Evolutionary conservation across 2,797 vertebrate species (phyloP).

Genomic region (Rhyacichthys aspro): DNA sequence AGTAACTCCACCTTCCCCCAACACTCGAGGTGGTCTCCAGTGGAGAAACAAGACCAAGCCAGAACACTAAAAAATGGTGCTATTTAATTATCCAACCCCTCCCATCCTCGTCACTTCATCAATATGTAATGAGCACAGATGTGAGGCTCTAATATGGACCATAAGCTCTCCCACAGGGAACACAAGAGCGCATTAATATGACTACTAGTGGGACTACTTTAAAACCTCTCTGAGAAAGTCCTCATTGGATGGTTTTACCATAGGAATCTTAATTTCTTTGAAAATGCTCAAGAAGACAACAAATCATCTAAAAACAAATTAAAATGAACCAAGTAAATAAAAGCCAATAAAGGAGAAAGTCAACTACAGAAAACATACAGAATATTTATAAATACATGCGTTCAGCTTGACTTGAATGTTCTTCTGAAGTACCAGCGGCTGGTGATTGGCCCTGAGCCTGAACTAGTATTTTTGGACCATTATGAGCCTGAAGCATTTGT

Average conservation of each 20-base stretch:
- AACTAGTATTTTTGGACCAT: too few species aligned
- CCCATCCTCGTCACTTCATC: constrained; percentile 45
- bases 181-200: constrained; percentile 59
- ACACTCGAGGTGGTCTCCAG: constrained; percentile 44
- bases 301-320: too few species aligned
- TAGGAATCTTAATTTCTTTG: not conserved
- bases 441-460: too few species aligned
- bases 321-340: too few species aligned
- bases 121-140: constrained; percentile 77
- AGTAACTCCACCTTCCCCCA: constrained; percentile 23
- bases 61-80: constrained; percentile 38
- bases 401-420: too few species aligned
- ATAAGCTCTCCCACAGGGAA: constrained; percentile 58
- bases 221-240: constrained; percentile 47
- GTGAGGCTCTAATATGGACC: constrained; percentile 62
- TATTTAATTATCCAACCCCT: constrained; percentile 64
- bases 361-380: too few species aligned
- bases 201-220: constrained; percentile 55
- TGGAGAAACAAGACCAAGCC: constrained; percentile 56
- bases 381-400: too few species aligned
- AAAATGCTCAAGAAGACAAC: too few species aligned
- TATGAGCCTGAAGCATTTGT: too few species aligned
- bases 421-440: too few species aligned
- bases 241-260: constrained; percentile 45
- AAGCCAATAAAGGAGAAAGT: too few species aligned